Percentiles rank a stretch among this genome's conserved stretches.
Evolutionary conservation across 2,113 vertebrate genomes (phyloP).

Genomic region (Tachysurus fulvidraco): DNA sequence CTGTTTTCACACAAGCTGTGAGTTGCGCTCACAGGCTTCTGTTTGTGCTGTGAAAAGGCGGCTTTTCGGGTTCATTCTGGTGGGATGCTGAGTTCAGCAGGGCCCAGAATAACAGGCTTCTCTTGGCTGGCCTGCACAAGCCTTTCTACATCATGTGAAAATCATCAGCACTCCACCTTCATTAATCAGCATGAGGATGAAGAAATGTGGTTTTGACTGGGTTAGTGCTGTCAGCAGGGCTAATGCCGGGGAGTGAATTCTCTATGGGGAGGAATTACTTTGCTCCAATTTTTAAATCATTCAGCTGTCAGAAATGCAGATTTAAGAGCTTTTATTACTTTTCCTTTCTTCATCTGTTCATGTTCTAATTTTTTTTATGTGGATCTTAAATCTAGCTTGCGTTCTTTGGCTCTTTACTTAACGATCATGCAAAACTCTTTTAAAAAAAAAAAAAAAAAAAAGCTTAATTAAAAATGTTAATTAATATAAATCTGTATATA

Average conservation of each 20-base stretch:
- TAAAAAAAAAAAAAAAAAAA: too few species aligned
- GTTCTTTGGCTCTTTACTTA: conserved; percentile 36
- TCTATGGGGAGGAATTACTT: conserved; percentile 42
- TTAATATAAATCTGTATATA: conserved; percentile 35
- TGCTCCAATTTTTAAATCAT: conserved; percentile 49
- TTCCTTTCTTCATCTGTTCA: conserved; percentile 20
- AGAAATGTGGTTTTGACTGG: conserved; percentile 61
- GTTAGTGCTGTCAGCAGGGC: conserved; percentile 49
- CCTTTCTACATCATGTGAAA: conserved; percentile 61
- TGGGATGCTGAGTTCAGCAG: conserved; percentile 65
- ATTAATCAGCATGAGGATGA: conserved; percentile 59
- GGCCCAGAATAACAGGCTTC: conserved; percentile 61
- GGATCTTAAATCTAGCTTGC: conserved; percentile 8
- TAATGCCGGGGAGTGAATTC: conserved; percentile 47
- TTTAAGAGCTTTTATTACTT: conserved; percentile 33
- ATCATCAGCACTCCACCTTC: conserved; percentile 59
- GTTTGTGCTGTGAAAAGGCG: conserved; percentile 61
- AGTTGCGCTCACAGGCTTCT: conserved; percentile 65
- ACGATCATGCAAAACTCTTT: background rate
- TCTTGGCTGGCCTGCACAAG: conserved; percentile 53
- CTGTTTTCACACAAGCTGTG: conserved; percentile 64
- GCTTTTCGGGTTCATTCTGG: conserved; percentile 65
- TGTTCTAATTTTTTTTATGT: conserved; percentile 25
- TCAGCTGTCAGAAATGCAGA: conserved; percentile 45
- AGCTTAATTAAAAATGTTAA: conserved; percentile 18